Evolutionary conservation across 2,888 invertebrate species (phyloP).

Genomic region (Nemotelus pantherinus): DNA sequence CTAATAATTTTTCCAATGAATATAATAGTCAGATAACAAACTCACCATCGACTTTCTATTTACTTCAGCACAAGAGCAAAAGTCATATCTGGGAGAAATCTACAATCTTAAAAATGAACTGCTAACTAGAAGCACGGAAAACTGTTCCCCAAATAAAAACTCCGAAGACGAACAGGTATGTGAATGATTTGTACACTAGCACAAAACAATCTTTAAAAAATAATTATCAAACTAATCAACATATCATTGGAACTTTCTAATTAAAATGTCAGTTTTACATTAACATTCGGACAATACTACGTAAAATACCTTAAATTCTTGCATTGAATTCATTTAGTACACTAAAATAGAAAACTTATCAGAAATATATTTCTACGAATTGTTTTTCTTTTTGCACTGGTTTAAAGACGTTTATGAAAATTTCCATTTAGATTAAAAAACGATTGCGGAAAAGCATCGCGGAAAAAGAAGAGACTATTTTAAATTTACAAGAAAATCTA

Average conservation of each 20-base stretch:
- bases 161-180: conserved; percentile 53
- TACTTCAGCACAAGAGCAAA: conserved; percentile 53
- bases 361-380: not conserved
- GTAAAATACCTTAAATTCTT: conserved; percentile 19
- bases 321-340: conserved; percentile 11
- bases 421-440: conserved; percentile 56
- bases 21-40: not conserved
- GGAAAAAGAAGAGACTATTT: conserved; percentile 57
- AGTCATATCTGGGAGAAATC: conserved; percentile 54
- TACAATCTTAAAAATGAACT: conserved; percentile 56
- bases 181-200: not conserved
- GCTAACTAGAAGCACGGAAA: conserved; percentile 52
- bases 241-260: not conserved
- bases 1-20: too few relatives aligned
- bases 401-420: not conserved
- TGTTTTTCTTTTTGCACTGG: conserved; percentile 11
- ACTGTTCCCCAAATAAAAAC: conserved; percentile 50
- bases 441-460: conserved; percentile 58
- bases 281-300: not conserved
- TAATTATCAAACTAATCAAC: conserved; percentile 4
- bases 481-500: conserved; percentile 54
- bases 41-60: not conserved
- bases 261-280: conserved; percentile 3
- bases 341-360: conserved; percentile 17
- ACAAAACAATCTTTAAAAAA: too few relatives aligned